Evolutionary conservation across 2,797 vertebrate species (phyloP).

Genomic region (Toxotes lorentzi): DNA sequence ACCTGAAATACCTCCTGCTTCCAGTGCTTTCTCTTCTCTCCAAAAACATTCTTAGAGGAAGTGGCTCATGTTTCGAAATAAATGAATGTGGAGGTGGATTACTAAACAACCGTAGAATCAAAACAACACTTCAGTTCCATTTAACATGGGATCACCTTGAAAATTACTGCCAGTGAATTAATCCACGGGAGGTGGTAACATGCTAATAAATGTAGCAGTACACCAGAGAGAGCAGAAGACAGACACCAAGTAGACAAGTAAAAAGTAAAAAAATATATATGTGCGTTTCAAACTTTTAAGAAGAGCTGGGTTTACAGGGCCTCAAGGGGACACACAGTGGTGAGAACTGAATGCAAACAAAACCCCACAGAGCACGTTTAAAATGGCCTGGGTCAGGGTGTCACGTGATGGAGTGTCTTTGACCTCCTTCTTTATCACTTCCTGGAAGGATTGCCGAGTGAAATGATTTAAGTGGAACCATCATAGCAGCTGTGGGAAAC

Average conservation of each 20-base stretch:
- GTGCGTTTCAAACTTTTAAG: background rate
- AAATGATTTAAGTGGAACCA: background rate
- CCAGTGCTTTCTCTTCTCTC: no score
- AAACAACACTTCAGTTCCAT: no score
- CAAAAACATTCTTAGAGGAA: no score
- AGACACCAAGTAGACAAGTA: no score
- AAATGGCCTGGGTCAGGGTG: background rate
- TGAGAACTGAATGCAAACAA: background rate
- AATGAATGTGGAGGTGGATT: no score
- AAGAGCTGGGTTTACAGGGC: background rate
- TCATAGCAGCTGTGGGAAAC: conserved; percentile 20
- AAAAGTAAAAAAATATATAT: no score
- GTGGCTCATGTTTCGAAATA: no score
- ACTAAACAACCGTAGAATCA: no score
- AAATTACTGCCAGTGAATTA: background rate
- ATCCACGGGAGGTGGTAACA: no score
- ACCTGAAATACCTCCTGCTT: no score
- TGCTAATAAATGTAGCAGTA: background rate
- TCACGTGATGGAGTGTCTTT: background rate
- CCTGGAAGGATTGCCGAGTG: background rate
- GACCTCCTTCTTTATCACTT: background rate
- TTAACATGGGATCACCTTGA: no score
- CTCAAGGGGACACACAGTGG: background rate
- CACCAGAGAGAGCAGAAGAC: no score
- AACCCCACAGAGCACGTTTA: background rate